phyloP scores from a whole-genome alignment of 2,888 invertebrate species.

The Cosmia trapezina region DNA sequence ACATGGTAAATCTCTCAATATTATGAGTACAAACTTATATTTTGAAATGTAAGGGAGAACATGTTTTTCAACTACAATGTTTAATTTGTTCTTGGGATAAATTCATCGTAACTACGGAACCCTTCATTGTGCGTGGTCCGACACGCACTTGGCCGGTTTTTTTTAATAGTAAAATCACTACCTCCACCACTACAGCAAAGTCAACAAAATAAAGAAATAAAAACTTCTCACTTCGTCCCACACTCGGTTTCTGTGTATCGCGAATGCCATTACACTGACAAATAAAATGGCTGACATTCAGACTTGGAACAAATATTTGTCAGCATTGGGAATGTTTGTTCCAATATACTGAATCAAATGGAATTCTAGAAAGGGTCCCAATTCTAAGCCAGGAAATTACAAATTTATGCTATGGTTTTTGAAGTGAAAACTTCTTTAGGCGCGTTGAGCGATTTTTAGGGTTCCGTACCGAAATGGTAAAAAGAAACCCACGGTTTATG shows the following conservation, averaged over 20 bases:
- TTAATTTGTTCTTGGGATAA: too few relatives aligned
- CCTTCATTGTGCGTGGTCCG: too few relatives aligned
- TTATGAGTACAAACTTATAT: too few relatives aligned
- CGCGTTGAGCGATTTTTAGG: too few relatives aligned
- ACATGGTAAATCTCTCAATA: too few relatives aligned
- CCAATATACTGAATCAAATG: conserved; percentile 30
- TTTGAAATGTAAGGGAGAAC: too few relatives aligned
- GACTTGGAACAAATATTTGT: conserved; percentile 48
- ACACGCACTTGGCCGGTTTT: too few relatives aligned
- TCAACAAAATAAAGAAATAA: conserved; percentile 38
- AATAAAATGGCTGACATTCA: conserved; percentile 41
- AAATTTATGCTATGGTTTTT: background rate
- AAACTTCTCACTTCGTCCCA: conserved; percentile 1
- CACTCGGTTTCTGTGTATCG: conserved; percentile 5
- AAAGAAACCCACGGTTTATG: too few relatives aligned
- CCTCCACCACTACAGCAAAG: background rate
- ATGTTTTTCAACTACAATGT: too few relatives aligned
- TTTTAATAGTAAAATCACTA: background rate
- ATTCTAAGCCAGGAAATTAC: background rate
- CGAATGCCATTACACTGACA: conserved; percentile 43
- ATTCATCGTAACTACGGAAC: too few relatives aligned
- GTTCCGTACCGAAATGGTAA: too few relatives aligned
- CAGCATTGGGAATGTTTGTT: conserved; percentile 41
- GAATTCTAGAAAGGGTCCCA: background rate
- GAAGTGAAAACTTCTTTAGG: too few relatives aligned